Evolutionary conservation across 2,113 vertebrate species (phyloP), one percentile per base, ranked within the genome.

Genomic region (Corythaeola cristata): DNA sequence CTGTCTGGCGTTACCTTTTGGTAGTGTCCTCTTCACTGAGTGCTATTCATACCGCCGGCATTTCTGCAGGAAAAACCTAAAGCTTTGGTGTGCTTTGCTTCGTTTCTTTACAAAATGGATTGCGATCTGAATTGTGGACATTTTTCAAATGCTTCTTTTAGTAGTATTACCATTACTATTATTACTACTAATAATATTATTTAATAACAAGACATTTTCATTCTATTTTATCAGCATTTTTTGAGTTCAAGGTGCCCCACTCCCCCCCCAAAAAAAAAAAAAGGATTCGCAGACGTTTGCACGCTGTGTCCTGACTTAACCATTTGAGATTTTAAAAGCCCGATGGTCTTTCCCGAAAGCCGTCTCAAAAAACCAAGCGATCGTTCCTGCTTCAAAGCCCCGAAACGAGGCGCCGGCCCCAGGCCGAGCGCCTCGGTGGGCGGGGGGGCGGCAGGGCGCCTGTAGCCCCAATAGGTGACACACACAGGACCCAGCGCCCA

Each of bases 221-320:
- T 78, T 76, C 26, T 45, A 27, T 64, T 91, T 90, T 45, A 71
- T 53, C 27, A 60, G 37, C 47, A 22, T 66, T n/a, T 81, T 50
- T 75, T 62, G 9, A 85, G 28, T 53, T 45, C 11, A 22, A 53
- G 8, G 22, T 52, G 37, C 3, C 0, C 3, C 2, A 1, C 9
- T 1, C 0, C 4, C 3, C 1, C 10, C 4, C 4, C 39, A 39
- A 39, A 39, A 8, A 26, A 15, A 53, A 21, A 8, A n/a, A 35
- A 33, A 6, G 0, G 9, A 15, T 39, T 37, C 5, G 8, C 17
- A 19, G 30, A 56, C 30, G 11, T 73, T 49, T 45, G 27, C 35
- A 52, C n/a, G 15, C 33, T 52, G 12, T 30, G 15, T 58, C 60
- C 75, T 52, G 19, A 37, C 11, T 58, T 62, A 73, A 75, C 22